Base-by-base conservation (phyloP, 92 coral and sea anemone species). In the Umimayanthus chanpuru region DNA sequence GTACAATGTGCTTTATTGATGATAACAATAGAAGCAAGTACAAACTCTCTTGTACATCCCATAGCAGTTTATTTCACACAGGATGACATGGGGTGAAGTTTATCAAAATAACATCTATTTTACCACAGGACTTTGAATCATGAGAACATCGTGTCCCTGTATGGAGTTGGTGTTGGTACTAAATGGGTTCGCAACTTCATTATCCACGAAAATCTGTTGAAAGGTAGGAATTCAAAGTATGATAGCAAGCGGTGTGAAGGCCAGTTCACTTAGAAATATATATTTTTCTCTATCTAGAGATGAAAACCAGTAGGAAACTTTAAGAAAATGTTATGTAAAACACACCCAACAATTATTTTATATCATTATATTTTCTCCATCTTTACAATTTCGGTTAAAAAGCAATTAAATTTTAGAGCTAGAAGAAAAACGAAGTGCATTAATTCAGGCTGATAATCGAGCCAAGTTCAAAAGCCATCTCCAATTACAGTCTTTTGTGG, bases 111-210 rank as follows among this genome's bases (percentile, higher is more conserved):
- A 2, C 15, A 4, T 68, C 26, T 81, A 1, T 77, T 68, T 76
- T 39, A 26, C 67, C 2, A 26, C 76, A 95, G 98, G 98, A 93
- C 89, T 8, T 73, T 95, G 4, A 87, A 88, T n/a, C 98, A 95
- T 29, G 98, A 95, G 68, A 95, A 93, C 72, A 76, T 95, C 2
- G 92, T 92, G 8, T 73, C 79, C 14, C 75, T 95, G 10, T 75
- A 79, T 40, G 98, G 96, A 36, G 80, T 93, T 21, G 94, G 98
- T 2, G 75, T 64, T 38, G 93, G 94, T 21, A 86, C 73, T 28
- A 95, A 91, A 61, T 91, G 93, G 81, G 77, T 92, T 49, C 94
- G 94, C 44, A 82, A 66, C 29, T 91, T 93, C n/a, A 67, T 95
- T 43, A 85, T 93, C 47, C 98, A 95, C 39, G 92, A 91, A 75